phyloP scores from a whole-genome alignment of 2,888 invertebrate species.

The Charanyca ferruginea region DNA sequence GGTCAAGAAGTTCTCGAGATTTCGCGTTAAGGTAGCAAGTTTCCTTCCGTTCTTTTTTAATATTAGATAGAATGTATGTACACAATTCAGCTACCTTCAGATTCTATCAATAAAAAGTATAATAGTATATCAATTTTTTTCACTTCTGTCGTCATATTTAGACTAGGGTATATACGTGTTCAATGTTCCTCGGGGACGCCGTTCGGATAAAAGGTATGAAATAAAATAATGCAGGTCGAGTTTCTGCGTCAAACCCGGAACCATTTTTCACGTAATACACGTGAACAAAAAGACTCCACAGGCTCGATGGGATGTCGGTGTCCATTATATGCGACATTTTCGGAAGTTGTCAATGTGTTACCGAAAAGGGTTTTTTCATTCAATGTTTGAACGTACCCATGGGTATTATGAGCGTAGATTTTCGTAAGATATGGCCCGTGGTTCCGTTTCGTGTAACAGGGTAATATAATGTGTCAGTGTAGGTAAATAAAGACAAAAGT shows the following conservation, averaged over 20 bases:
- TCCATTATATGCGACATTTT: constrained; percentile 34
- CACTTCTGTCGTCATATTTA: neutral
- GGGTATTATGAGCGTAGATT: constrained; percentile 21
- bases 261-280: constrained; percentile 31
- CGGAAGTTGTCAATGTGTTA: constrained; percentile 48
- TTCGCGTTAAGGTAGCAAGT: too few relatives aligned
- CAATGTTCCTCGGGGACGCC: neutral
- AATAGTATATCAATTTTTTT: too few relatives aligned
- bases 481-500: neutral
- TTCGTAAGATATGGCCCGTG: neutral
- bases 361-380: constrained; percentile 45
- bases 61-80: too few relatives aligned
- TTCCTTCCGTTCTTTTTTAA: too few relatives aligned
- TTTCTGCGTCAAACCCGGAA: neutral
- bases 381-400: constrained; percentile 31
- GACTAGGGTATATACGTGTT: neutral
- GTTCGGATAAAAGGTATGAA: constrained; percentile 1
- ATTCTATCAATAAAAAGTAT: too few relatives aligned
- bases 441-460: constrained; percentile 27
- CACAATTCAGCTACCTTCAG: too few relatives aligned
- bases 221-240: constrained; percentile 2
- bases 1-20: too few relatives aligned
- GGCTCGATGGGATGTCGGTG: constrained; percentile 19
- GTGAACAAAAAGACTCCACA: constrained; percentile 21
- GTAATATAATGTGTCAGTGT: constrained; percentile 11